Evolutionary conservation across 1,140 invertebrate genomes (phyloP).

Genomic region (Brachionus asplanchnoidis): DNA sequence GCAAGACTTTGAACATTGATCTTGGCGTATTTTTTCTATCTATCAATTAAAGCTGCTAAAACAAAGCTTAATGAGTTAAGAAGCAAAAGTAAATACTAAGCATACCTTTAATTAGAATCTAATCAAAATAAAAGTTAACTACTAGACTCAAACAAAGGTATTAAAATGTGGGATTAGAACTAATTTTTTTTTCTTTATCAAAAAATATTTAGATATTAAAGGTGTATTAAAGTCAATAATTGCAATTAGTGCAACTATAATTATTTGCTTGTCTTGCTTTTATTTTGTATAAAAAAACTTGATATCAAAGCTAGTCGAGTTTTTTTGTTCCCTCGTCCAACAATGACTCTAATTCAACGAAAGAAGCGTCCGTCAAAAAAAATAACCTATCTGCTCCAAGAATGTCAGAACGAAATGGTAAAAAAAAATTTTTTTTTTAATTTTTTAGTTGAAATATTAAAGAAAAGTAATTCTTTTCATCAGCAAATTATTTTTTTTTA

Average conservation of each 20-base stretch:
- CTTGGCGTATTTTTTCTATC: neutral
- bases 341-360: conserved; percentile 31
- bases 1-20: neutral
- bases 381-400: conserved; percentile 17
- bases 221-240: conserved; percentile 37
- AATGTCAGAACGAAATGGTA: conserved; percentile 27
- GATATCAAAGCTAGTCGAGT: neutral
- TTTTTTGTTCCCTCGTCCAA: neutral
- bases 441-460: too few relatives aligned
- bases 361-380: conserved; percentile 13
- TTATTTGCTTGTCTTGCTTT: neutral
- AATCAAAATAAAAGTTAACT: neutral
- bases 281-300: neutral
- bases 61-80: neutral
- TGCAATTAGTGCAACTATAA: conserved; percentile 15
- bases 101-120: neutral
- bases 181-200: neutral
- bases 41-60: neutral
- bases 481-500: too few relatives aligned
- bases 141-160: neutral
- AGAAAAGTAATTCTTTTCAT: too few relatives aligned
- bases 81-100: neutral
- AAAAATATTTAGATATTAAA: conserved; percentile 22
- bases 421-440: neutral
- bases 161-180: neutral